phyloP scores from a whole-genome alignment of 64 coral and sea anemone species.

The Actinia tenebrosa region DNA sequence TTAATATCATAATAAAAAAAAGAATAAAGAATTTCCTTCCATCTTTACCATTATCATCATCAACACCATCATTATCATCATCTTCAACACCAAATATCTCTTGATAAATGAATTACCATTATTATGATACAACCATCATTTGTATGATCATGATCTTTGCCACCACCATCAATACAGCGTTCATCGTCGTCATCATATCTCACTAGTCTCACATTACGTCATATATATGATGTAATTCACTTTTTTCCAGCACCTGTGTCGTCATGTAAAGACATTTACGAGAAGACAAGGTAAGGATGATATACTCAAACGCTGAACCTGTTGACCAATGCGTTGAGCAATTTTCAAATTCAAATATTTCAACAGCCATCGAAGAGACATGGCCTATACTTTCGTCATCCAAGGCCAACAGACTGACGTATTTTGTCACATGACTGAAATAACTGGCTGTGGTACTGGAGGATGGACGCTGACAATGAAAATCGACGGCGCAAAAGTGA shows the following conservation, averaged over 20 bases:
- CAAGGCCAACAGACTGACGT: neutral
- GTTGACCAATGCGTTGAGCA: neutral
- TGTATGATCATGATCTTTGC: too few relatives aligned
- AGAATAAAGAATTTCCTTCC: too few relatives aligned
- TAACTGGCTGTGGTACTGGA: slow-evolving; percentile 19
- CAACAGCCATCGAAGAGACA: neutral
- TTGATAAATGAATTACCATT: too few relatives aligned
- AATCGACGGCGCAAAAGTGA: slow-evolving; percentile 38
- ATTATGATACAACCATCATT: too few relatives aligned
- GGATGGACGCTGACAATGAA: slow-evolving; percentile 54
- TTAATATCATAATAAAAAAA: too few relatives aligned
- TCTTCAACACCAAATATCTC: too few relatives aligned
- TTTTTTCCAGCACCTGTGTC: neutral
- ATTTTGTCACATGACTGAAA: slow-evolving; percentile 1
- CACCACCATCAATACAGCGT: neutral
- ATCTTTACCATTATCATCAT: too few relatives aligned
- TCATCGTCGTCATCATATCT: neutral
- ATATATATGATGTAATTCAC: neutral
- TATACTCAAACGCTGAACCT: neutral
- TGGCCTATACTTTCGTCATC: neutral
- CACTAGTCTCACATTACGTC: neutral
- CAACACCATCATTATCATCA: too few relatives aligned
- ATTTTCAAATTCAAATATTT: neutral
- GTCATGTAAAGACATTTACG: neutral
- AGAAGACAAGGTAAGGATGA: neutral